Base-by-base conservation (phyloP, 1,140 invertebrate species). In the Lamellibrachia luymesi region DNA sequence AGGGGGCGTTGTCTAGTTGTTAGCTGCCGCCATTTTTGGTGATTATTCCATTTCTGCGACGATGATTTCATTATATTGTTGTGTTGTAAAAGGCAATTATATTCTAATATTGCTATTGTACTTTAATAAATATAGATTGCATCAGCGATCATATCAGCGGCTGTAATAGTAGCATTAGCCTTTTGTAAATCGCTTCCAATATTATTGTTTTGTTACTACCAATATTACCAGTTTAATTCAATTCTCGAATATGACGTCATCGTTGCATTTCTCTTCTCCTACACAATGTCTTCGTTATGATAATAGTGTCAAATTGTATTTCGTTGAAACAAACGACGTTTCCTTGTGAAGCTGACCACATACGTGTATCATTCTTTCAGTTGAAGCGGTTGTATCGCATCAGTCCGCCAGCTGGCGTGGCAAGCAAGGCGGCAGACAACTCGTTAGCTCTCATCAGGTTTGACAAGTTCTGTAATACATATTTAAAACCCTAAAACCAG, bases 381-480 rank as follows among this genome's bases (percentile, higher is more conserved):
- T 92, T 95, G 38, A 94, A 94, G 90, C 90, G 90, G n/a, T 91
- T 95, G 64, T 94, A 95, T 89, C 94, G 92, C 25, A 94, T 94
- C 17, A 94, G 95, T 91, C 95, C 95, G 6, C 95, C 95, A 51
- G 94, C 92, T 49, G 95, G 94, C 92, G 93, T 94, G 4, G 95
- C 95, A 0, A 95, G 93, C 80, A 96, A 95, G 91, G 95, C 95
- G 6, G 94, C 95, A 27, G 95, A 95, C 10, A 95, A 95, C 91
- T 94, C 95, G 2, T 92, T 95, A n/a, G 95, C 94, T 1, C 93
- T 93, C 50, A 56, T 91, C 6, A 50, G 50, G 50, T 91, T 91
- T 93, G 27, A 49, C n/a, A 51, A 50, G 10, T 93, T 91, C 90
- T 52, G 38, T 38, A 38, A 38, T 38, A 38, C 38, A 38, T 38